Percentiles rank a stretch among this genome's conserved stretches.
Evolutionary conservation across 2,888 invertebrate genomes (phyloP).

Genomic region (Eilema depressum): DNA sequence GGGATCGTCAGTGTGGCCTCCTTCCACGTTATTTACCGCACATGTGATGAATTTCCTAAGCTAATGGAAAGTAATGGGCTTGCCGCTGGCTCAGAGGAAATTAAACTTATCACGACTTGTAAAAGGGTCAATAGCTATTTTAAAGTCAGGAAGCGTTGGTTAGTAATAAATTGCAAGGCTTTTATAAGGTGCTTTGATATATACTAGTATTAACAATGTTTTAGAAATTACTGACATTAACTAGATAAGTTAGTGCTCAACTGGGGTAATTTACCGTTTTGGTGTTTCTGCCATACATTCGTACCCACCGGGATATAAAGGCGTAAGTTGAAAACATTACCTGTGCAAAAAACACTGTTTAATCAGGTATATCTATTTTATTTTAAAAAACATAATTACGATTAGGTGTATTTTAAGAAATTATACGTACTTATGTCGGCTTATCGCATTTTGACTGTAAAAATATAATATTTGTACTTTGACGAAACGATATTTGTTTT

Average conservation of each 20-base stretch:
- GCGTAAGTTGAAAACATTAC: no score
- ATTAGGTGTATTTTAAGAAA: no score
- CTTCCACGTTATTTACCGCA: slow-evolving; percentile 52
- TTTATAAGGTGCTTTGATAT: background rate
- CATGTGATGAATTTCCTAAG: slow-evolving; percentile 61
- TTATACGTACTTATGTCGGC: no score
- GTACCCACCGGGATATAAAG: no score
- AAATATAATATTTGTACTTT: no score
- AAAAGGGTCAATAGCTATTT: slow-evolving; percentile 55
- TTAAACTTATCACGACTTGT: slow-evolving; percentile 57
- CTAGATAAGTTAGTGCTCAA: background rate
- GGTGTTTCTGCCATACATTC: background rate
- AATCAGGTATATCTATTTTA: no score
- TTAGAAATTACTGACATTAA: background rate
- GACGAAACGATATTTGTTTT: no score
- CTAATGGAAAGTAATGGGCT: slow-evolving; percentile 65
- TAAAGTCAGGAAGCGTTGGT: slow-evolving; percentile 56
- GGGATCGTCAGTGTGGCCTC: slow-evolving; percentile 38
- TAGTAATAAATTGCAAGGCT: slow-evolving; percentile 19
- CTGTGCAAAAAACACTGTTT: no score
- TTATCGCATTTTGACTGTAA: no score
- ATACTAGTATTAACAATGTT: slow-evolving; percentile 1
- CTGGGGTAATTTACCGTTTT: background rate
- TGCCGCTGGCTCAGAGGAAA: slow-evolving; percentile 55
- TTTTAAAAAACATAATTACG: no score